phyloP scores from a whole-genome alignment of 2,797 vertebrate genomes.

The Sebastes kiyomatsui region DNA sequence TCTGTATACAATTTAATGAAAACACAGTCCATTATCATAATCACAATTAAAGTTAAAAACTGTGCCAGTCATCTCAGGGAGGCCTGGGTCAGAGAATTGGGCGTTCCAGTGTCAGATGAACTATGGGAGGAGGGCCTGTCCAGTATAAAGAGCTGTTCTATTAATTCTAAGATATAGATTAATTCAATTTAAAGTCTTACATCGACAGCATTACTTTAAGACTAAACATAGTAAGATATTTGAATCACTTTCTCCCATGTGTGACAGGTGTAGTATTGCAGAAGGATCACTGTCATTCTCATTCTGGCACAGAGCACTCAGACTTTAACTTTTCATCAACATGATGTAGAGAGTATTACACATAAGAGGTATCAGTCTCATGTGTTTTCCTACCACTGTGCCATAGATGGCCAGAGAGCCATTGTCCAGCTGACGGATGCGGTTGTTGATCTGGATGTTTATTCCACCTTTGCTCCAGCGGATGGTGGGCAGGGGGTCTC shows the following conservation, averaged over 20 bases:
- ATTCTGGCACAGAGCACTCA: neutral
- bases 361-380: neutral
- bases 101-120: neutral
- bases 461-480: constrained; percentile 93
- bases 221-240: neutral
- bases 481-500: constrained; percentile 92
- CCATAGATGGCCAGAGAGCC: constrained; percentile 96
- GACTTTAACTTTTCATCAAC: neutral
- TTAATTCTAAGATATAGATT: neutral
- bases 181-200: neutral
- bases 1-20: constrained; percentile 71
- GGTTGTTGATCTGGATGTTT: constrained; percentile 84
- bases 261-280: neutral
- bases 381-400: constrained; percentile 85
- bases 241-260: neutral
- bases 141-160: neutral
- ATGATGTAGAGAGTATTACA: neutral
- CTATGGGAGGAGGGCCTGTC: neutral
- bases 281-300: neutral
- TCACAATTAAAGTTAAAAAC: neutral
- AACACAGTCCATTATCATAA: neutral
- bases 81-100: neutral
- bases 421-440: constrained; percentile 90
- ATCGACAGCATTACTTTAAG: accelerated
- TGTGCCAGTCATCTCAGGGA: neutral